Evolutionary conservation across 92 coral and sea anemone species (phyloP), one percentile per base, ranked within the genome.

Genomic region (Porites divaricata): DNA sequence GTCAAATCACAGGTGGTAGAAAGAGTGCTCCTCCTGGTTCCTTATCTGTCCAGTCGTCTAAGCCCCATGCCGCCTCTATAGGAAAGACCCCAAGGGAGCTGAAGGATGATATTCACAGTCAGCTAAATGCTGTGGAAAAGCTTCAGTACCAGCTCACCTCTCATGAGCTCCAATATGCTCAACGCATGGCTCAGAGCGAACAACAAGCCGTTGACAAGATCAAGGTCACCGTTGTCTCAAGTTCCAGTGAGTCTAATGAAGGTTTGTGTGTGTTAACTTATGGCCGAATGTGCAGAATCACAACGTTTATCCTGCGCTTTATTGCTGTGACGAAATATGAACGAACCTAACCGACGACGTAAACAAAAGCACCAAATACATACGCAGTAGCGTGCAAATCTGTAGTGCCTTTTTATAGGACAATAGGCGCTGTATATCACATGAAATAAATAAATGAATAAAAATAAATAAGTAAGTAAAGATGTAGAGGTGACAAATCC

Each of bases 121-220:
- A 94, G 61, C 92, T 96, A 16, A 88, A 87, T 79, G 98, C 96
- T 14, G 90, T 96, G 85, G 98, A 96, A 84, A 95, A 89, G 26
- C 90, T 96, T 58, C 99, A 96, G 63, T 96, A 96, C 81, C 98
- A 94, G 57, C 91, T 96, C 61, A 96, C 99, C 8, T 81, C 96
- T 15, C 98, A 92, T 65, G 99, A 96, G 65, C 93, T 96, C 69
- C 96, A 94, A 81, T 96, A 88, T 62, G 99, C 99, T 63, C 95
- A 92, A 88, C 95, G 92, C 88, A 90, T 92, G 88, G 88, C 86
- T 19, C 91, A 84, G n/a, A 93, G 78, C 58, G 87, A 95, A 58
- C 93, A 78, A 79, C 59, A 57, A 61, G 95, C 96, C 87, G 96
- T 96, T 81, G 98, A 89, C 67, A 89, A 90, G 49, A 91, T 76